Base-by-base conservation (phyloP, 2,888 invertebrate species). In the Heliconius sara region DNA sequence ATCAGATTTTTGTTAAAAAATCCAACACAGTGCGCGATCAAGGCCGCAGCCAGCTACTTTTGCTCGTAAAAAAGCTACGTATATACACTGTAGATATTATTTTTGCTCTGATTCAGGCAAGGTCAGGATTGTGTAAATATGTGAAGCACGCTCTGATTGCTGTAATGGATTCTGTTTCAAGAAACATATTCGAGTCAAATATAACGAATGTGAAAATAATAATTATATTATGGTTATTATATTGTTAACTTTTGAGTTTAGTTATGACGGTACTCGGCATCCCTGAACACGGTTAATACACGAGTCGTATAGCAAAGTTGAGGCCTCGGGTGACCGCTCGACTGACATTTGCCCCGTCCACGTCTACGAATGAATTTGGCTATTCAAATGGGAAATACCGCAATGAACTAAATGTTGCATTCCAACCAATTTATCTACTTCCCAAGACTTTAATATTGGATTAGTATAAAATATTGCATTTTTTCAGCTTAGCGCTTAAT, bases 21-120 rank as follows among this genome's bases (percentile, higher is more conserved):
- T 71, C 68, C 68, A 79, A 57, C 25, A 47, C n/a, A 52, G 67
- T 57, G 60, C 68, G 65, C 76, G 52, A 70, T 77, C 81, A 79
- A 80, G 77, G 77, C 52, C 71, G 57, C 63, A 34, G 71, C 76
- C 47, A 57, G 74, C 76, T 30, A 79, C 78, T 79, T 52, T 43
- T 60, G 68, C 71, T 75, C 66, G 72, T 73, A 79, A 82, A 82
- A 76, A 78, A 73, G 70, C 81, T 71, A 80, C 82, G 76, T 78
- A 78, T 83, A 81, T 82, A 81, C 81, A 83, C 79, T 83, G 82
- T 78, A 65, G 82, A 85, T 85, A 85, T 84, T 80, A 86, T 84
- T 84, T 85, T 84, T 86, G 86, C 84, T 87, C 85, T 85, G 85
- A 85, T 86, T 87, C 82, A 82, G 80, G 82, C 85, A 85, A 86